A percentile compares a stretch with the other conserved stretches of the same genome.
These are phyloP conservation scores for Encarsia formosa DNA, from an alignment of 2,888 invertebrate species.

Conservation along the genomic window DNA sequence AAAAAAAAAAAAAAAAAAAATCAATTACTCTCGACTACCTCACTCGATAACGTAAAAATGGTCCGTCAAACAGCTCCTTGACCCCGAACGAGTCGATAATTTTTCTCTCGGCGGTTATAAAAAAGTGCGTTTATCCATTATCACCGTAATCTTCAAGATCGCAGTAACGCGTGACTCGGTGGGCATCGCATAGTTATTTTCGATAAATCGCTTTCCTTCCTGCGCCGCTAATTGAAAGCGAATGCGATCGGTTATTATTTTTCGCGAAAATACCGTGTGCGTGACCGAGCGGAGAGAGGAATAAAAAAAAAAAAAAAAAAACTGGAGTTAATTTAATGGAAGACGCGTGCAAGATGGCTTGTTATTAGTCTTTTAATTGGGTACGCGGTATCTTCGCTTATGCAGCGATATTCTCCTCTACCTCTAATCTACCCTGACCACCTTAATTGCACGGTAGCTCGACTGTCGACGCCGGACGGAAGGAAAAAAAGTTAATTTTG, in stretches of 20 bases:
- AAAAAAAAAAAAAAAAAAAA: too few species aligned
- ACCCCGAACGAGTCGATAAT: conserved; percentile 11
- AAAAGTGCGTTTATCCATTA: too few species aligned
- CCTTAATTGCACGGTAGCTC: conserved; percentile 40
- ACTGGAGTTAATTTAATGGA: conserved; percentile 28
- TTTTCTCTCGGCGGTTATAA: conserved; percentile 7
- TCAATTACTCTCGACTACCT: too few species aligned
- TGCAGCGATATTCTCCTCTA: conserved; percentile 40
- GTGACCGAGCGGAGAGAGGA: conserved; percentile 4
- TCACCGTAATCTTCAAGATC: conserved; percentile 7
- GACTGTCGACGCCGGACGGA: conserved; percentile 44
- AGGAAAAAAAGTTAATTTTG: too few species aligned
- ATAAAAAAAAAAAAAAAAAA: conserved; percentile 16
- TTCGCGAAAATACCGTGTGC: conserved; percentile 16
- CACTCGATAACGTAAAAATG: too few species aligned
- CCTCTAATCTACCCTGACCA: conserved; percentile 26
- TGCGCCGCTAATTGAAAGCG: conserved; percentile 24
- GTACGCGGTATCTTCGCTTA: conserved; percentile 43
- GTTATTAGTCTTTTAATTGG: conserved; percentile 49
- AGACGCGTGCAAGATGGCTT: conserved; percentile 34
- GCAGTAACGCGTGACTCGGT: conserved; percentile 16
- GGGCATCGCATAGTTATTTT: neutral
- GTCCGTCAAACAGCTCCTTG: too few species aligned
- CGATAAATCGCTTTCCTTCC: conserved; percentile 9
- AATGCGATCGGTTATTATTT: conserved; percentile 3